These are phyloP conservation scores for Phaonia tiefii DNA, from an alignment of 2,888 invertebrate species.

Conservation along the genomic window DNA sequence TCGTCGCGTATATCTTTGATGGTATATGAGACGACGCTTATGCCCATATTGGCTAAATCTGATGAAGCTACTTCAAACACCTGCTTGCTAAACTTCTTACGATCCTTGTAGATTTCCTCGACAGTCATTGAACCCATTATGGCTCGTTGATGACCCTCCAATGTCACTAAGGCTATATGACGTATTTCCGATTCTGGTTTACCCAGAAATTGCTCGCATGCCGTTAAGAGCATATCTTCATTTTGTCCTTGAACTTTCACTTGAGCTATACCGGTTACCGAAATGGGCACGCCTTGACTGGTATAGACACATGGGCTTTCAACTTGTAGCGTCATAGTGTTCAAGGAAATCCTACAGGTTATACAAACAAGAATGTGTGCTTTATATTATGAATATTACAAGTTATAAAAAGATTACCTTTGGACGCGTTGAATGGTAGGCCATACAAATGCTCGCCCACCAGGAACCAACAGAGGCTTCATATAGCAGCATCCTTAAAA, in stretches of 20 bases:
- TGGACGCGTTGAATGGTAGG: conserved; percentile 93
- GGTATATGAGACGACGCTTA: conserved; percentile 96
- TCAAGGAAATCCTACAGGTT: conserved; percentile 91
- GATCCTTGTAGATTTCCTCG: conserved; percentile 97
- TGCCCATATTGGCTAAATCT: conserved; percentile 97
- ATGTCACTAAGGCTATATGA: conserved; percentile 93
- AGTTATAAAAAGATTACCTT: conserved; percentile 81
- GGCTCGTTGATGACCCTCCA: conserved; percentile 96
- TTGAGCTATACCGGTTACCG: conserved; percentile 98
- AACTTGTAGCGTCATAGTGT: conserved; percentile 98
- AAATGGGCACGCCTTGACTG: conserved; percentile 97
- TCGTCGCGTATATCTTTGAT: conserved; percentile 96
- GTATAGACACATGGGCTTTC: conserved; percentile 98
- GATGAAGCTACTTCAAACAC: conserved; percentile 97
- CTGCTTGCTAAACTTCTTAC: conserved; percentile 96
- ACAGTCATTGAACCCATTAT: conserved; percentile 99
- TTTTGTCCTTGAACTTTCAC: conserved; percentile 90
- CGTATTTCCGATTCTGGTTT: conserved; percentile 93
- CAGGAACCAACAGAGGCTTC: conserved; percentile 95
- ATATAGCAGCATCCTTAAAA: conserved; percentile 94
- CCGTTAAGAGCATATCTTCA: conserved; percentile 88
- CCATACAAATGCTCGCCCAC: conserved; percentile 98
- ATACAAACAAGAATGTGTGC: background rate
- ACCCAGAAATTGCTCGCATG: conserved; percentile 96
- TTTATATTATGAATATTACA: conserved; percentile 19